A percentile compares a stretch with the other conserved stretches of the same genome.
phyloP scores from a whole-genome alignment of 2,113 vertebrate genomes.

The Mesoclemmys tuberculata region DNA sequence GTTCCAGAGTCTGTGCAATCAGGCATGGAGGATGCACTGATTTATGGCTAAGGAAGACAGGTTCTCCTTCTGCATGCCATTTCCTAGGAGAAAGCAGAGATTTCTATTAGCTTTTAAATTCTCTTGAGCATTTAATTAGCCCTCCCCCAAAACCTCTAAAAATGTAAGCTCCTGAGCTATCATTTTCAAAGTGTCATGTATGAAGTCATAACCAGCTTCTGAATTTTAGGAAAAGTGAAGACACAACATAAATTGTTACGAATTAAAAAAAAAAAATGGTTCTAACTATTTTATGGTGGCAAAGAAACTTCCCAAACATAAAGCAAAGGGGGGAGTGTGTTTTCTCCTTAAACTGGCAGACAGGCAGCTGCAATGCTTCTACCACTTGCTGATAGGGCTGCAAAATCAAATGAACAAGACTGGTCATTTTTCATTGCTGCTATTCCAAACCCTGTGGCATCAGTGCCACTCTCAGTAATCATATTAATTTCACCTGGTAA shows the following conservation, averaged over 20 bases:
- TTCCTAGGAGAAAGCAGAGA: background rate
- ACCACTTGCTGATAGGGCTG: background rate
- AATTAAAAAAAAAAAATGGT: constrained; percentile 1
- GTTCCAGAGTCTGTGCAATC: background rate
- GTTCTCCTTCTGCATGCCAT: background rate
- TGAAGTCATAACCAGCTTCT: background rate
- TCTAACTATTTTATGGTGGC: background rate
- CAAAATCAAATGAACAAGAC: background rate
- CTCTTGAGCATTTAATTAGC: background rate
- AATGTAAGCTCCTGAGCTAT: background rate
- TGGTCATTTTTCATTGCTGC: background rate
- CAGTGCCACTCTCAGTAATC: background rate
- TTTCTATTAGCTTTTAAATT: background rate
- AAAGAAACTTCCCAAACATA: background rate
- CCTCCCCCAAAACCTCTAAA: background rate
- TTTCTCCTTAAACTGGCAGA: background rate
- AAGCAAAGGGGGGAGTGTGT: background rate
- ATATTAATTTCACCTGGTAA: background rate
- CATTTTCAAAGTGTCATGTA: background rate
- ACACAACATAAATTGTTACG: background rate
- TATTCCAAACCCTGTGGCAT: background rate
- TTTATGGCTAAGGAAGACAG: background rate
- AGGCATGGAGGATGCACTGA: background rate
- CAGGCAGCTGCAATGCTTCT: background rate
- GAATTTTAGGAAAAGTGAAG: background rate